A percentile compares a stretch with the other conserved stretches of the same genome.
Conservation (phyloP, 2,888 invertebrate genomes). For the Scaptomyza polygonia region DNA sequence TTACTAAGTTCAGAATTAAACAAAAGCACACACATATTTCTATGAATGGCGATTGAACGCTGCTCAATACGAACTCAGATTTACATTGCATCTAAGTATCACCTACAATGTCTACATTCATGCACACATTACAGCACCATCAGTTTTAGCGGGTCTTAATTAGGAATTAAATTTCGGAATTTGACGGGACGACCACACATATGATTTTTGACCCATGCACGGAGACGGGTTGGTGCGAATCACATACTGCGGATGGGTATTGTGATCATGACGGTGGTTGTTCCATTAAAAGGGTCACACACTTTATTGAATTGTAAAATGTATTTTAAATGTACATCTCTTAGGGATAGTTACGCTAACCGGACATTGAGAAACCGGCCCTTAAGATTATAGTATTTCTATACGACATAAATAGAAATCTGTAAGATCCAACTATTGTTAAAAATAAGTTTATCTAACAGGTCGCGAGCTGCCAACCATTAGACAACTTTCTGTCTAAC, state of each 20-base stretch:
- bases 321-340: not conserved
- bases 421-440: not conserved
- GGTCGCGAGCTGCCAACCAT: not conserved
- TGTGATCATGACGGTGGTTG: slow-evolving; percentile 20
- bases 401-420: not conserved
- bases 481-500: not conserved
- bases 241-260: not conserved
- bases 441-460: not conserved
- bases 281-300: slow-evolving; percentile 19
- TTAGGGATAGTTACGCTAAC: too few relatives aligned
- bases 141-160: slow-evolving; percentile 8
- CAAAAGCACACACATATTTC: not conserved
- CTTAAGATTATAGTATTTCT: not conserved
- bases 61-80: slow-evolving; percentile 5
- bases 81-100: not conserved
- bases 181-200: slow-evolving; percentile 36
- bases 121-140: slow-evolving; percentile 15
- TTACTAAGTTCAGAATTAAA: too few relatives aligned
- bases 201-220: slow-evolving; percentile 43
- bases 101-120: slow-evolving; percentile 11
- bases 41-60: slow-evolving; percentile 40
- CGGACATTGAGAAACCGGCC: too few relatives aligned
- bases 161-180: slow-evolving; percentile 43
- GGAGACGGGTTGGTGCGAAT: slow-evolving; percentile 10
- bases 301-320: slow-evolving; percentile 1